phyloP scores from a whole-genome alignment of 2,797 vertebrate genomes.

The Sphenopsis melanotis region DNA sequence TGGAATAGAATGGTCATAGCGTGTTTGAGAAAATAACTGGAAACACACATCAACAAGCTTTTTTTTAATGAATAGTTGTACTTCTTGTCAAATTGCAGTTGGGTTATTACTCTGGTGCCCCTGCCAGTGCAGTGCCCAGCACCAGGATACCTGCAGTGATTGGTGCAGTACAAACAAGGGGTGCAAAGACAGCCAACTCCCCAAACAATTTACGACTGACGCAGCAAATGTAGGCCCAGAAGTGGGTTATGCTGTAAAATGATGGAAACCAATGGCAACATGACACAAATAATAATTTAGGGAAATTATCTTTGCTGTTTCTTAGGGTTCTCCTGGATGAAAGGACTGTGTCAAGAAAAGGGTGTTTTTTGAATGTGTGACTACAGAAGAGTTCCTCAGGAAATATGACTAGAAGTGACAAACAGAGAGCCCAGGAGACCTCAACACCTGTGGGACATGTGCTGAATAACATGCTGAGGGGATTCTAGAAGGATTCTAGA shows the following conservation, averaged over 20 bases:
- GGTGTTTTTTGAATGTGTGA: rapidly evolving
- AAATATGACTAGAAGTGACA: not conserved
- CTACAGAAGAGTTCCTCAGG: not conserved
- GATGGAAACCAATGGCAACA: not conserved
- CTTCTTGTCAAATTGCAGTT: not conserved
- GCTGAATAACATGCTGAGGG: not conserved
- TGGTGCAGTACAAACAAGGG: not conserved
- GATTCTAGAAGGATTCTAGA: not conserved
- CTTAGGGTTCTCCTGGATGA: not conserved
- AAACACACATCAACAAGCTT: not conserved
- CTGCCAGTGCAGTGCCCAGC: not conserved
- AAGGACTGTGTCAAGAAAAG: not conserved
- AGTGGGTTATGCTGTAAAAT: not conserved
- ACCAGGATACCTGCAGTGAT: not conserved
- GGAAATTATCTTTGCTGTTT: not conserved
- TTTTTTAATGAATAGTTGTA: not conserved
- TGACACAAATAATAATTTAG: not conserved
- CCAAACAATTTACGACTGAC: not conserved
- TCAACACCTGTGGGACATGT: not conserved
- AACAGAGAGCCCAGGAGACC: not conserved
- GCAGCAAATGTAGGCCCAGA: not conserved
- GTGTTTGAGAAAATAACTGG: not conserved
- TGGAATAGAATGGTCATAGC: not conserved
- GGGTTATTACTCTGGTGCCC: not conserved
- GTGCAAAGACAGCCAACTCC: not conserved